These are phyloP conservation scores for Tribolium madens DNA, from an alignment of 1,140 invertebrate species.

Conservation along the genomic window DNA sequence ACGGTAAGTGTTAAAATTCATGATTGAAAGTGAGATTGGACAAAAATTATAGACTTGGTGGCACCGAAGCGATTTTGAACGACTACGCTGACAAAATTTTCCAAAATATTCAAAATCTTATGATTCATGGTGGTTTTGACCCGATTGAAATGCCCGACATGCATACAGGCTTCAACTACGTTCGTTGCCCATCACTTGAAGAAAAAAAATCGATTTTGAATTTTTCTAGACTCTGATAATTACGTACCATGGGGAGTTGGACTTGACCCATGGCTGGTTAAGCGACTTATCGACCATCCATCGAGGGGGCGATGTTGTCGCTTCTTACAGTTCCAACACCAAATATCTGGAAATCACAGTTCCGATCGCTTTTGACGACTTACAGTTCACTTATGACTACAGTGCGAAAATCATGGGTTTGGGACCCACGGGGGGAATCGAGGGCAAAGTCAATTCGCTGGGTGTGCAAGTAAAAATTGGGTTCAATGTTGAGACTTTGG, in stretches of 20 bases:
- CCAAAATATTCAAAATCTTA: constrained; percentile 62
- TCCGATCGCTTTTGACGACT: constrained; percentile 3
- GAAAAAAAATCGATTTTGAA: background rate
- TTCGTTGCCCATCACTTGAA: constrained; percentile 3
- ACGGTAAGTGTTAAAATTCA: too few species aligned
- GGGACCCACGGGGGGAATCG: constrained; percentile 66
- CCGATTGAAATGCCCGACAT: constrained; percentile 62
- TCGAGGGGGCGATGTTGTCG: constrained; percentile 65
- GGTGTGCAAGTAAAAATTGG: constrained; percentile 60
- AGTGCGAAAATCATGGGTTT: constrained; percentile 66
- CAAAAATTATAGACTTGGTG: background rate
- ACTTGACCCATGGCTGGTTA: constrained; percentile 65
- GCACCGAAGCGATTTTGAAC: constrained; percentile 63
- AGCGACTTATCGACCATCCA: constrained; percentile 65
- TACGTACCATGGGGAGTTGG: constrained; percentile 67
- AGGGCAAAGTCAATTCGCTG: constrained; percentile 59
- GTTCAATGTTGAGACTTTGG: constrained; percentile 58
- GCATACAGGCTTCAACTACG: background rate
- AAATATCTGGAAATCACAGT: constrained; percentile 60
- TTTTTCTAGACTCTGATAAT: constrained; percentile 53
- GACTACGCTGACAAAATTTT: constrained; percentile 67
- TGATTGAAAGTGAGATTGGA: too few species aligned
- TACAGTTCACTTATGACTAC: constrained; percentile 25
- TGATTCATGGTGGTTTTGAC: constrained; percentile 65
- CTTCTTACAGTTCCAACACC: constrained; percentile 65